These are phyloP conservation scores for Athene noctua DNA, from an alignment of 2,113 vertebrate species.

Conservation along the genomic window DNA sequence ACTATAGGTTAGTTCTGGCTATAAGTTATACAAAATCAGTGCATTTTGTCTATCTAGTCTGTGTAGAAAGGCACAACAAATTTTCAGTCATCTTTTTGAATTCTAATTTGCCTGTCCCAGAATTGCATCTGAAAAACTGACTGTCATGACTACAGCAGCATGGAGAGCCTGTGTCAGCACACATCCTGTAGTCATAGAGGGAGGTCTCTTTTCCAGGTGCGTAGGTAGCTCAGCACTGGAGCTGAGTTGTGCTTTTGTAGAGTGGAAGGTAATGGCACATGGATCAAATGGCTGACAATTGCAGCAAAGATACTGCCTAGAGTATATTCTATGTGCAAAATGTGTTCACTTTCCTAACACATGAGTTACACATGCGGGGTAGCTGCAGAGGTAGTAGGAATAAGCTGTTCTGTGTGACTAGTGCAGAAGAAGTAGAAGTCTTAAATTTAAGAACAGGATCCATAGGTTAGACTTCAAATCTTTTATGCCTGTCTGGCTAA, in stretches of 20 bases:
- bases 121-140: not conserved
- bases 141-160: not conserved
- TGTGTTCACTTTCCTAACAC: fast-evolving
- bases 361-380: fast-evolving
- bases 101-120: not conserved
- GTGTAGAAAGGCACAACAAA: not conserved
- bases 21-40: not conserved
- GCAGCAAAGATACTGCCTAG: not conserved
- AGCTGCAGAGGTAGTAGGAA: not conserved
- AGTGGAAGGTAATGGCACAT: fast-evolving
- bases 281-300: not conserved
- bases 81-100: not conserved
- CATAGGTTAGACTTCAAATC: not conserved
- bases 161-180: not conserved
- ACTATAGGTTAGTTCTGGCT: not conserved
- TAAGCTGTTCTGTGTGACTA: not conserved
- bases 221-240: fast-evolving
- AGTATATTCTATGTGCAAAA: not conserved
- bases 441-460: not conserved
- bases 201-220: not conserved
- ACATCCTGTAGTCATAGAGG: fast-evolving
- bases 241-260: not conserved
- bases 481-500: not conserved
- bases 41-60: not conserved
- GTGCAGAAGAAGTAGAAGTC: not conserved